These are phyloP conservation scores for Caenorhabditis sulstoni DNA, from an alignment of 2,888 invertebrate species.

Conservation along the genomic window DNA sequence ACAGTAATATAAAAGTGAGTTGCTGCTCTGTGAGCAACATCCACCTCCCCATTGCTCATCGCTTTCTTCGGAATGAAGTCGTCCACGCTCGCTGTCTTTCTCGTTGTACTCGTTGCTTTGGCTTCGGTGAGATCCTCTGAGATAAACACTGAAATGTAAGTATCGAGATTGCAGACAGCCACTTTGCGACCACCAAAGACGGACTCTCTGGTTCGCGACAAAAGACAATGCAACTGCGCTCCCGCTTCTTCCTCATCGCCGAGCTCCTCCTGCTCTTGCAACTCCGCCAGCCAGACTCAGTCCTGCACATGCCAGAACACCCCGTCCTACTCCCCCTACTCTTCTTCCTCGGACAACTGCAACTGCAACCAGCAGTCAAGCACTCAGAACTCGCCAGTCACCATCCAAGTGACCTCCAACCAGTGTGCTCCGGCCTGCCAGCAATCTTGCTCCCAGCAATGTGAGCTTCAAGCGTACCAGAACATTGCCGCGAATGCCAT, in stretches of 20 bases:
- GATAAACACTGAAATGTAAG: too few species aligned
- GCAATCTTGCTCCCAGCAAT: conserved; percentile 53
- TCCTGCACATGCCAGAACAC: conserved; percentile 43
- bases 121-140: conserved; percentile 11
- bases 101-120: background rate
- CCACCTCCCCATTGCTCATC: background rate
- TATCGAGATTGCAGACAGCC: too few species aligned
- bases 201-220: conserved; percentile 15
- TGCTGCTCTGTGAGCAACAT: conserved; percentile 1
- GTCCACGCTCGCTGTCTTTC: conserved; percentile 6
- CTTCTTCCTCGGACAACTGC: conserved; percentile 21
- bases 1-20: background rate
- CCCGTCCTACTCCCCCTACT: conserved; percentile 6
- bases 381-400: conserved; percentile 33
- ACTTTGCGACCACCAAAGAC: too few species aligned
- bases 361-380: conserved; percentile 32
- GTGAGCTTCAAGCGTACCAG: conserved; percentile 42
- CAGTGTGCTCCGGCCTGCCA: conserved; percentile 56
- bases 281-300: conserved; percentile 34
- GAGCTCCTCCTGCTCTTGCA: conserved; percentile 23
- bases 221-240: conserved; percentile 42
- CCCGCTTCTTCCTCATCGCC: conserved; percentile 6
- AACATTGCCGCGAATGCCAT: conserved; percentile 34
- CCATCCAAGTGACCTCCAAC: conserved; percentile 40
- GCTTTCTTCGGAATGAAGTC: conserved; percentile 7